Base-by-base conservation (phyloP, 2,888 invertebrate species). In the Allophyes oxyacanthae region DNA sequence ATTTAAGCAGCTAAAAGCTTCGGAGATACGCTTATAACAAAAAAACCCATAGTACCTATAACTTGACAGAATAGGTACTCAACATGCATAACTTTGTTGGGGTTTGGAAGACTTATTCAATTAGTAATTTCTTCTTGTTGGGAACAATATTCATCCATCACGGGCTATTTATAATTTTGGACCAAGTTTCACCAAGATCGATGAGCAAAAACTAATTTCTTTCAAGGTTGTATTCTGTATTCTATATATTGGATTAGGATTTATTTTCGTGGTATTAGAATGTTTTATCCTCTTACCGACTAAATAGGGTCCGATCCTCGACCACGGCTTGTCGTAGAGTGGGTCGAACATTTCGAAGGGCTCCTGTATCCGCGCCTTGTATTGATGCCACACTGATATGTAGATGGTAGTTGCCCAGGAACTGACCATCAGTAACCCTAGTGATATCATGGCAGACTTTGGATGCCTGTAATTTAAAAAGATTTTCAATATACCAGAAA, bases 321-420 rank as follows among this genome's bases (percentile, higher is more conserved):
- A 95, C 97, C 97, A 97, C 7, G 97, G 97, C 78, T 97, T 97
- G 87, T 97, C 97, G 83, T 97, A 97, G 6, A 97, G 90, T 67
- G 96, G 96, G 87, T 97, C 97, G 85, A 97, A 97, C 79, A 97
- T 95, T 69, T 97, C 97, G 77, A 97, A 97, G 0, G 97, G 97
- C 79, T 97, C 96, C 73, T 97, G 96, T 56, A 97, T 96, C 71
- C 96, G 94, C 43, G 96, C 96, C 45, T 95, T 95, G 84, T 97
- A 97, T 75, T 97, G 95, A 85, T 96, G 95, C 88, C 95, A 95
- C 79, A 97, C 95, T 0, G 97, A 97, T 62, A 97, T 95, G 72
- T 96, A 93, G 75, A 97, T 97, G 9, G 97, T 96, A 9, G 96
- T 95, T 52, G 95, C 94, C 97, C 97, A 97, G 0, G 97, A 97